Evolutionary conservation across 2,797 vertebrate genomes (phyloP).

Genomic region (Bucorvus abyssinicus): DNA sequence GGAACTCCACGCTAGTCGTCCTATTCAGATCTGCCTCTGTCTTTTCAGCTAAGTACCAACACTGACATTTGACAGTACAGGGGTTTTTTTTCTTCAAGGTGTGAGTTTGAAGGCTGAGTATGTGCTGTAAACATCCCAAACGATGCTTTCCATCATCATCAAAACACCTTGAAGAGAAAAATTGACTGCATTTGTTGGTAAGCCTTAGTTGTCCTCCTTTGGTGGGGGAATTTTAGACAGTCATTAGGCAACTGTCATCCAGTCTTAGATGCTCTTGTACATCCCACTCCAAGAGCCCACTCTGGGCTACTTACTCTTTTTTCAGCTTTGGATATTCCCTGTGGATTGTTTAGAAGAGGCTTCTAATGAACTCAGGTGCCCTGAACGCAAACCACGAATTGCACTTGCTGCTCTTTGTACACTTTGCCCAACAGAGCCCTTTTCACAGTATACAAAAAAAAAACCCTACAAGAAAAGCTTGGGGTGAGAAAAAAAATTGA

Average conservation of each 20-base stretch:
- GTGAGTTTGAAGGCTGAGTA: neutral
- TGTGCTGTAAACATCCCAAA: neutral
- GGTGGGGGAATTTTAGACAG: neutral
- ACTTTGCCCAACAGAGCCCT: neutral
- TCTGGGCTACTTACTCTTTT: neutral
- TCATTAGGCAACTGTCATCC: neutral
- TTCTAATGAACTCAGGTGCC: neutral
- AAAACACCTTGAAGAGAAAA: neutral
- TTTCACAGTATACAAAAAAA: neutral
- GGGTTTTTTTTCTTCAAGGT: neutral
- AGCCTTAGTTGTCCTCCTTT: neutral
- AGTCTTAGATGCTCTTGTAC: neutral
- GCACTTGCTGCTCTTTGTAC: neutral
- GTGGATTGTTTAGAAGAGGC: neutral
- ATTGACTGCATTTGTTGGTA: neutral
- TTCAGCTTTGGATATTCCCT: conserved; percentile 7
- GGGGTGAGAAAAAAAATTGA: neutral
- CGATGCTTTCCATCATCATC: neutral
- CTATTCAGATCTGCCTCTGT: neutral
- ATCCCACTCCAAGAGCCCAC: neutral
- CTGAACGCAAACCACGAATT: neutral
- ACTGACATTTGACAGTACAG: neutral
- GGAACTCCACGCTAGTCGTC: neutral
- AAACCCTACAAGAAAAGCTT: neutral
- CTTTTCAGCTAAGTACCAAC: neutral